Base-by-base conservation (phyloP, 2,797 vertebrate species). In the Vultur gryphus region DNA sequence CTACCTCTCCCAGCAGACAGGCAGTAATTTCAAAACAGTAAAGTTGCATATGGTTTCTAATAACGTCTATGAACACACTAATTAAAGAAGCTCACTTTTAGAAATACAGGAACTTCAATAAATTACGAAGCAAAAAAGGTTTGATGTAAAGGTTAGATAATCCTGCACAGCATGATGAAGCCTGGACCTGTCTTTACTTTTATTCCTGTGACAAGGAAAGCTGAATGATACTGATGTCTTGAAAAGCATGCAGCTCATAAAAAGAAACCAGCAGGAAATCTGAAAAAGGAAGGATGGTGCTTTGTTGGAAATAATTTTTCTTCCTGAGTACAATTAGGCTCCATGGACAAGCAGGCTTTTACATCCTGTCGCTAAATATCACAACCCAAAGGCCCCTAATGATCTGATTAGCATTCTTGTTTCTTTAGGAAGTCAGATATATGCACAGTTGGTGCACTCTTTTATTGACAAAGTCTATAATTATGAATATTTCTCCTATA, bases 341-440 rank as follows among this genome's bases (percentile, higher is more conserved):
- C 78, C 64, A 81, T 87, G 95, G 97, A 96, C 97, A 97, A 95
- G 97, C 93, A 93, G 96, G 79, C 92, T 95, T 96, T 96, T 96
- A 95, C 73, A 97, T 98, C 95, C 97, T 98, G 94, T 97, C 65
- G 12, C 96, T 97, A 97, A 97, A 98, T 98, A 98, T 98, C 96
- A 97, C 95, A 98, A 97, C 96, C 97, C 97, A 97, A 95, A 97
- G 94, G 89, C 93, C 94, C 94, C 93, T 98, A 98, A 98, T 98
- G 97, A 98, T 98, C 97, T 98, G 97, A 98, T 98, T 98, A 98
- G 95, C 97, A 98, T 98, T 98, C 96, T 90, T 97, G 64, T 97
- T 98, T 97, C 97, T 97, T 97, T 97, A 97, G 94, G 93, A 98
- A 97, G 85, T 97, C 93, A 96, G 95, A 96, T 96, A 95, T 93